Base-by-base conservation (phyloP, 2,888 invertebrate genomes). In the Pollenia angustigena region DNA sequence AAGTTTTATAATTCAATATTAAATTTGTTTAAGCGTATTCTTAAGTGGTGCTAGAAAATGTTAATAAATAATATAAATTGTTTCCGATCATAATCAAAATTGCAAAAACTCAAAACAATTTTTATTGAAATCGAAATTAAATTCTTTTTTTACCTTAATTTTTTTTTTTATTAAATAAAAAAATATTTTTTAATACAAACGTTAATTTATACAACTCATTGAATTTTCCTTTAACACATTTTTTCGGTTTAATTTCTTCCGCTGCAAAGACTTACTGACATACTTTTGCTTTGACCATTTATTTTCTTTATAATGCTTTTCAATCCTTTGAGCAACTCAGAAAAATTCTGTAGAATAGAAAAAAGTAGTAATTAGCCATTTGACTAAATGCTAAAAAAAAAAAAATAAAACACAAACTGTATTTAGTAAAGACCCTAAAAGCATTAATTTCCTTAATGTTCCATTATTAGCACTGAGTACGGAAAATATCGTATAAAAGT, bases 391-490 rank as follows among this genome's bases (percentile, higher is more conserved):
- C 1, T 56, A 14, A 9, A 1, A 4, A 32, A 32, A 56, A 44
- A 14, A 9, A 1, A 4, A 32, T 6, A 56, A 44, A 4, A 16
- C 56, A 32, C 56, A 62, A 72, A 42, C 32, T 23, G 64, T 40
- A 16, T 72, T 72, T 40, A 46, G 46, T 46, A 14, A 66, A 54
- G 14, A n/a, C 71, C n/a, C 40, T 54, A n/a, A 66, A 56, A 12
- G 58, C 40, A 42, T 68, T 68, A 81, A 81, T 81, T 75, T 75
- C 58, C 81, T 50, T 81, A 75, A 75, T 81, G 81, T 52, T 58
- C 16, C 16, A 10, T 50, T 58, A 81, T 66, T 72, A 48, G 14
- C 50, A 23, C 10, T 16, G n/a, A 46, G 18, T 23, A n/a, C 1
- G 23, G 32, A 32, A 64, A 16, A 2, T 16, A 60, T 32, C 16